A percentile compares a stretch with the other conserved stretches of the same genome.
phyloP scores from a whole-genome alignment of 2,797 vertebrate genomes.

The Typhlichthys subterraneus region DNA sequence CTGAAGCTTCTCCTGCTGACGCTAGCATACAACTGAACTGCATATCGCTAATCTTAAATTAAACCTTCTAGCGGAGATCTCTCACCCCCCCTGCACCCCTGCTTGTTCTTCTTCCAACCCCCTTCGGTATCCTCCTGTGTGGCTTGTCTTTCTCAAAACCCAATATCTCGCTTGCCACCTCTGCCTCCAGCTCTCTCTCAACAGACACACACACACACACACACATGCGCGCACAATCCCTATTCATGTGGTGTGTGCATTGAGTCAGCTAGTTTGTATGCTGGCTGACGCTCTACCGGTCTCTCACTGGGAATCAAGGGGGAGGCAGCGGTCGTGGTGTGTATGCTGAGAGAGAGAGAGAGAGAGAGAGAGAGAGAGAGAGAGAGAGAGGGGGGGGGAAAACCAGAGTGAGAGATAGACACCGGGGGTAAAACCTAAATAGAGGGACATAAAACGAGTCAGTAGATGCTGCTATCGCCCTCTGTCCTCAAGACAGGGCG shows the following conservation, averaged over 20 bases:
- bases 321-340: slow-evolving; percentile 32
- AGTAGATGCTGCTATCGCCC: slow-evolving; percentile 41
- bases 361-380: background rate
- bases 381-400: background rate
- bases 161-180: slow-evolving; percentile 32
- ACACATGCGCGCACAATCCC: slow-evolving; percentile 2
- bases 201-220: slow-evolving; percentile 6
- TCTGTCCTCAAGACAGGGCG: slow-evolving; percentile 47
- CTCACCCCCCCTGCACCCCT: slow-evolving; percentile 11
- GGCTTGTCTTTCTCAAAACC: too few relatives aligned
- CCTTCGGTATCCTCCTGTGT: slow-evolving; percentile 12
- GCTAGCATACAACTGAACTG: slow-evolving; percentile 30
- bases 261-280: slow-evolving; percentile 75
- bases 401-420: slow-evolving; percentile 31
- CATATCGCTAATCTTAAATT: slow-evolving; percentile 37
- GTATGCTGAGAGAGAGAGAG: slow-evolving; percentile 30
- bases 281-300: slow-evolving; percentile 53
- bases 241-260: slow-evolving; percentile 35
- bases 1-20: slow-evolving; percentile 58
- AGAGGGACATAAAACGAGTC: slow-evolving; percentile 29
- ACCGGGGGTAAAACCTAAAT: slow-evolving; percentile 33
- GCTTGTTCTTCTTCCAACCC: background rate
- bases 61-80: slow-evolving; percentile 17
- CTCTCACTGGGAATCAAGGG: slow-evolving; percentile 66
- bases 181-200: slow-evolving; percentile 1